A percentile compares a stretch with the other conserved stretches of the same genome.
Conservation (phyloP, 2,797 vertebrate genomes). For the Neosilurus mollespiculum region DNA sequence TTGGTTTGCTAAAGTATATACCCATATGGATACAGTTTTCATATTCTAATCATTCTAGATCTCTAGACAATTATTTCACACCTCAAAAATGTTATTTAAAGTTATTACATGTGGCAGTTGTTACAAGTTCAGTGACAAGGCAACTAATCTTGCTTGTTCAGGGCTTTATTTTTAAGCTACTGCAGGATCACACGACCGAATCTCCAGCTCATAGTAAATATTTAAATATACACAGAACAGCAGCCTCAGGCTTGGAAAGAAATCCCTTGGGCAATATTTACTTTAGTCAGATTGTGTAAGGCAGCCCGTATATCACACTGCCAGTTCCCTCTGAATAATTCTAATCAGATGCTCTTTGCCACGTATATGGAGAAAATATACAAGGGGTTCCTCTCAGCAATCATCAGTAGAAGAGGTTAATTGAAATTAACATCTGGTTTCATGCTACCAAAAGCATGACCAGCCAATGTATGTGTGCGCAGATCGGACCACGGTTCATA, state of each 20-base stretch:
- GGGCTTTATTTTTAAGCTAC: slow-evolving; percentile 6
- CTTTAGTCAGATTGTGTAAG: not conserved
- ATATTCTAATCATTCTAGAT: not conserved
- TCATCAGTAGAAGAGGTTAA: not conserved
- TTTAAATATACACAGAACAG: not conserved
- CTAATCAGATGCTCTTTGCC: not conserved
- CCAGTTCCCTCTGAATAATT: slow-evolving; percentile 16
- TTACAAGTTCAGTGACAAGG: slow-evolving; percentile 1
- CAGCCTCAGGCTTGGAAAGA: slow-evolving; percentile 2
- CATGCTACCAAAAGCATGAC: not conserved
- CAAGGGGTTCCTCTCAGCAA: not conserved
- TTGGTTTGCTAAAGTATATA: not conserved
- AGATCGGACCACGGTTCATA: not conserved
- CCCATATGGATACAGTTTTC: not conserved
- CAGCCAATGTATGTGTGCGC: not conserved
- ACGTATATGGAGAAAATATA: slow-evolving; percentile 8
- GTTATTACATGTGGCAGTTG: slow-evolving; percentile 8
- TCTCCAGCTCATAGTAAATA: not conserved
- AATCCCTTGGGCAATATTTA: slow-evolving; percentile 14
- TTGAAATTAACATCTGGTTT: slow-evolving; percentile 3
- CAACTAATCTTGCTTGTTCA: slow-evolving; percentile 19
- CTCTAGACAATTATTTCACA: slow-evolving; percentile 3
- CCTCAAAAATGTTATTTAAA: slow-evolving; percentile 28
- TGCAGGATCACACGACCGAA: not conserved
- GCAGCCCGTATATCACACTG: not conserved